phyloP scores from a whole-genome alignment of 2,113 vertebrate genomes.

The Nothocercus nigrocapillus region DNA sequence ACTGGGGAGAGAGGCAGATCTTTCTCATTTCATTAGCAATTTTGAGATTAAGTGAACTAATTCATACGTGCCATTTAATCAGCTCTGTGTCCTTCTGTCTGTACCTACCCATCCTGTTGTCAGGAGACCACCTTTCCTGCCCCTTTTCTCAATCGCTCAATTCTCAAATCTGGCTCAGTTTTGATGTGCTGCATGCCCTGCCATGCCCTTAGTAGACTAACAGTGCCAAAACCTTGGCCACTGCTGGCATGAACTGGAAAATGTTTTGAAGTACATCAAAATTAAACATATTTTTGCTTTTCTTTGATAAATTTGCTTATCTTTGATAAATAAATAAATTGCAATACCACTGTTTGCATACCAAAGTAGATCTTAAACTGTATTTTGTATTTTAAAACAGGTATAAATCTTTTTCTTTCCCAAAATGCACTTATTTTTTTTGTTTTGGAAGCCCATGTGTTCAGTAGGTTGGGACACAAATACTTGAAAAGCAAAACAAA shows the following conservation, averaged over 20 bases:
- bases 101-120: background rate
- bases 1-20: background rate
- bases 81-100: background rate
- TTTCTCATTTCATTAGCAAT: constrained; percentile 23
- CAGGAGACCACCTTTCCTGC: background rate
- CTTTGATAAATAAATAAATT: background rate
- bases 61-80: background rate
- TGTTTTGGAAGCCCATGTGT: background rate
- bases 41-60: background rate
- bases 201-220: background rate
- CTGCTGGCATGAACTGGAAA: background rate
- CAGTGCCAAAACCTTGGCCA: background rate
- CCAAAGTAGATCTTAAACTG: background rate
- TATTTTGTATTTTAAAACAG: background rate
- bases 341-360: background rate
- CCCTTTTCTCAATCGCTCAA: background rate
- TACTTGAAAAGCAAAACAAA: background rate
- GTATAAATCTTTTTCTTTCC: background rate
- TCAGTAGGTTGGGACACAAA: background rate
- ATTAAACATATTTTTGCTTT: background rate
- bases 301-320: too few species aligned
- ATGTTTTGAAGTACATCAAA: background rate
- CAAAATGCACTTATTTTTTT: background rate
- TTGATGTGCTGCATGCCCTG: background rate
- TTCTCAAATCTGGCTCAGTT: background rate